phyloP scores from a whole-genome alignment of 92 coral and sea anemone genomes.

The Hydrozoanthus gracilis region DNA sequence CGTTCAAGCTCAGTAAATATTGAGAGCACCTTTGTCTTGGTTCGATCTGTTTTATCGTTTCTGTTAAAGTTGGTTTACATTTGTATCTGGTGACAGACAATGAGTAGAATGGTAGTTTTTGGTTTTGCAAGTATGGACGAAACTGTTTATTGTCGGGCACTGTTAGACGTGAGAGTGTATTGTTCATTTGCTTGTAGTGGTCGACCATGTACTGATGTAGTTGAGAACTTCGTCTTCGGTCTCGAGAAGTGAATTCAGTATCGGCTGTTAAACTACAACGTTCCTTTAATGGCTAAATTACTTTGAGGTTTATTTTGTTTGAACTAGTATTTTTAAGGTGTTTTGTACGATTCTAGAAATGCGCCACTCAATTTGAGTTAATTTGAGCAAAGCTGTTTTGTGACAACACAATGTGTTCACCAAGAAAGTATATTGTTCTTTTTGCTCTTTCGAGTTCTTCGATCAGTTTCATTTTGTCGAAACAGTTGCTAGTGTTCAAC shows the following conservation, averaged over 20 bases:
- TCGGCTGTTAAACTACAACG: no score
- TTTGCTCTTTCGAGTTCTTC: not conserved
- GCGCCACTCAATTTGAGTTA: not conserved
- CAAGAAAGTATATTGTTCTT: constrained; percentile 9
- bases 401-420: not conserved
- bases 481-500: not conserved
- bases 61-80: not conserved
- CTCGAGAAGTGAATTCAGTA: not conserved
- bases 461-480: not conserved
- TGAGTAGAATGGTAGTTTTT: not conserved
- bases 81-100: not conserved
- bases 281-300: no score
- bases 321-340: not conserved
- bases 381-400: constrained; percentile 10
- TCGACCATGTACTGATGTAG: not conserved
- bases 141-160: not conserved
- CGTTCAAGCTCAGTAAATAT: not conserved
- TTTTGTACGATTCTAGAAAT: not conserved
- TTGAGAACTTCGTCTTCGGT: not conserved
- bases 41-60: constrained; percentile 18
- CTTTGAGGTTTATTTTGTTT: no score
- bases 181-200: not conserved
- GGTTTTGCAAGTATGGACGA: not conserved
- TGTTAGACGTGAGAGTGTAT: not conserved
- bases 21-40: not conserved